Conservation (phyloP, 2,797 vertebrate genomes). For the Allobates femoralis region DNA sequence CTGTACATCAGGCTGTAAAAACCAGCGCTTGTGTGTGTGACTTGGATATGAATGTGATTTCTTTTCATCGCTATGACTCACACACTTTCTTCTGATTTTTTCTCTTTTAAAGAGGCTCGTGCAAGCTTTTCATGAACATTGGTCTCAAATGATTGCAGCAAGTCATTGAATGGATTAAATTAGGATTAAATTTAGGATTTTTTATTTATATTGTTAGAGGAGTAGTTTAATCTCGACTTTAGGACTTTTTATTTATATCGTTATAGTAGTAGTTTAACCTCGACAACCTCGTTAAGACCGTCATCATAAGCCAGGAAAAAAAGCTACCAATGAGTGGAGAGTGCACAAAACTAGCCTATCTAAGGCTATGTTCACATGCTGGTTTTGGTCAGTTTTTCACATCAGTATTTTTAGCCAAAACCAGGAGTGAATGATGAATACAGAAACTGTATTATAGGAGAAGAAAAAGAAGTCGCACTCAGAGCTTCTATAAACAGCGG, state of each 20-base stretch:
- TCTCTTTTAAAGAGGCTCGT: not conserved
- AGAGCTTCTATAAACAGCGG: no score
- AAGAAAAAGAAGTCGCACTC: no score
- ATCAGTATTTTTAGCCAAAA: no score
- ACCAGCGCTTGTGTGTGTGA: not conserved
- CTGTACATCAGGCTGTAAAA: constrained; percentile 27
- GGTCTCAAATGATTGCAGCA: not conserved
- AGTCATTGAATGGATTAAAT: not conserved
- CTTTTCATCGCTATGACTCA: constrained; percentile 22
- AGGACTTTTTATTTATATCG: not conserved
- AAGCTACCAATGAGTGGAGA: no score
- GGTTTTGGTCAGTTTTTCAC: no score
- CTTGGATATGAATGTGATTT: constrained; percentile 22
- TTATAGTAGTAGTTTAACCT: not conserved
- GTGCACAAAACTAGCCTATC: no score
- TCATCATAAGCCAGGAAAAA: no score
- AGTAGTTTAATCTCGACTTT: not conserved
- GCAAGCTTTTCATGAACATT: not conserved
- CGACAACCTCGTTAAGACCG: not conserved
- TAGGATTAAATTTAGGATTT: not conserved
- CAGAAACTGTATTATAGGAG: no score
- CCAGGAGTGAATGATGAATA: no score
- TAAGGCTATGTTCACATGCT: no score
- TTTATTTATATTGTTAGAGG: not conserved
- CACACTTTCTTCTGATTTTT: not conserved